These are phyloP conservation scores for Dicroscelio sp. DNA, from an alignment of 2,888 invertebrate genomes.

Conservation along the genomic window DNA sequence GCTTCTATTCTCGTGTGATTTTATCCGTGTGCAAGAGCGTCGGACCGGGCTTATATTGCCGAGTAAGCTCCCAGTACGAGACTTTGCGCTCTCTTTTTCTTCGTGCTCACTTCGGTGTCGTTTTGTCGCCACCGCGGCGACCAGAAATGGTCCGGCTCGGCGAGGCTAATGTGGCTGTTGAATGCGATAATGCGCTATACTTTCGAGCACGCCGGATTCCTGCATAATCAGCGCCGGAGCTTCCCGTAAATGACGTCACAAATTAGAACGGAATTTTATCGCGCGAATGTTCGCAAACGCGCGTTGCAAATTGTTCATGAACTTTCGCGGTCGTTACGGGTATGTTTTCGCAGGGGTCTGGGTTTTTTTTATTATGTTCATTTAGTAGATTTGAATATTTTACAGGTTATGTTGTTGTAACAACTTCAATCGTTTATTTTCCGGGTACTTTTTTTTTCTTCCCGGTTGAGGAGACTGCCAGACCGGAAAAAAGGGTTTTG, in stretches of 20 bases:
- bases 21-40: slow-evolving; percentile 66
- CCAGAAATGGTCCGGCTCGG: slow-evolving; percentile 73
- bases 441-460: too few relatives aligned
- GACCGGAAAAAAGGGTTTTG: too few relatives aligned
- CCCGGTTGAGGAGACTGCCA: too few relatives aligned
- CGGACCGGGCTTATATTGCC: slow-evolving; percentile 79
- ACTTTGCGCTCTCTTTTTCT: slow-evolving; percentile 68
- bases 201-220: slow-evolving; percentile 66
- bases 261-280: slow-evolving; percentile 69
- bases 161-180: slow-evolving; percentile 74
- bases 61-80: slow-evolving; percentile 82
- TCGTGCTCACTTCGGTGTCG: slow-evolving; percentile 68
- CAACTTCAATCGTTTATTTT: too few relatives aligned
- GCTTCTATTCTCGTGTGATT: slow-evolving; percentile 77
- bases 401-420: too few relatives aligned
- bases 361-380: slow-evolving; percentile 38
- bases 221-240: slow-evolving; percentile 71
- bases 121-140: slow-evolving; percentile 77
- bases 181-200: slow-evolving; percentile 78
- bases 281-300: slow-evolving; percentile 47
- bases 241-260: slow-evolving; percentile 69
- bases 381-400: too few relatives aligned
- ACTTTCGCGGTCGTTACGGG: slow-evolving; percentile 38
- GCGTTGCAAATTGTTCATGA: slow-evolving; percentile 58
- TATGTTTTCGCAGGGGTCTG: neutral